Evolutionary conservation across 92 coral and sea anemone species (phyloP), one percentile per base, ranked within the genome.

Genomic region (Heteractis magnifica): DNA sequence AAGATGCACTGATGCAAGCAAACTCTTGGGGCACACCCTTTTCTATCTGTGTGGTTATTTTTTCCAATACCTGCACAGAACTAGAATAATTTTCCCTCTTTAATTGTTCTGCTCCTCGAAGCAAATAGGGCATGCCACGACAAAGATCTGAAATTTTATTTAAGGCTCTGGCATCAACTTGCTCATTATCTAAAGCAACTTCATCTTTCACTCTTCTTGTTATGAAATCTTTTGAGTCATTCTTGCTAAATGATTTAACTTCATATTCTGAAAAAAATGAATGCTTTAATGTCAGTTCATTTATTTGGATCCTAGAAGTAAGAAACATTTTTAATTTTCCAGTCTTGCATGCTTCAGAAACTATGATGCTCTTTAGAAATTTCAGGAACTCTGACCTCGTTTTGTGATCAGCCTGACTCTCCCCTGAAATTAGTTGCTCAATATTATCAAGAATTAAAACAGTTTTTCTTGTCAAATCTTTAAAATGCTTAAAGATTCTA

Each of bases 361-460:
- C 49, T 56, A 75, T 78, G 74, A 88, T 52, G 34, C 23, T 68
- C n/a, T 73, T 44, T 19, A 88, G 41, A 59, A 88, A 82, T 23
- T 51, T 10, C 20, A 64, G n/a, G 71, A 88, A 84, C 21, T 80
- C 82, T 14, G 70, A 20, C 20, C 70, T 62, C 10, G 70, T 62
- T 8, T 62, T 10, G 5, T 5, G 70, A 0, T 62, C 70, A 5
- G 6, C 70, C 26, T 77, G 75, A 16, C 49, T 80, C 52, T 68
- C 73, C 18, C 72, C 48, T 41, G 6, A 34, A 58, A 84, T 41
- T 51, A 88, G 55, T 52, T 87, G 87, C 18, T 92, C 95, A 16
- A 90, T 84, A 79, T 87, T 92, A 84, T 92, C 95, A 18, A 92
- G 77, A 16, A 90, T 18, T 26, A 92, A 71, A 15, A 92, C 51